A percentile compares a stretch with the other conserved stretches of the same genome.
phyloP scores from a whole-genome alignment of 2,113 vertebrate species.

The Fulica atra region DNA sequence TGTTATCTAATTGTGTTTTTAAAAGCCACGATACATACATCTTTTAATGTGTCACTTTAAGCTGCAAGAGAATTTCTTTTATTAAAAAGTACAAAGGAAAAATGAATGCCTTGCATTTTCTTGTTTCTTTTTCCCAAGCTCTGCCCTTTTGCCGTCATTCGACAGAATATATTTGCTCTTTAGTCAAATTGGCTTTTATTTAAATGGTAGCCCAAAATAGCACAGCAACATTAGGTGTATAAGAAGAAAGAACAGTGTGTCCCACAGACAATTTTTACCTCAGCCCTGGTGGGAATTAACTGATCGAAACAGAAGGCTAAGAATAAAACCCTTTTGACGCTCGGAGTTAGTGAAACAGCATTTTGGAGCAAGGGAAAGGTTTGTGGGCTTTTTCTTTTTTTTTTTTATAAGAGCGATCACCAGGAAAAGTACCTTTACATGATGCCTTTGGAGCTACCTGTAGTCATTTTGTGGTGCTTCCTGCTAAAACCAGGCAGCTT shows the following conservation, averaged over 20 bases:
- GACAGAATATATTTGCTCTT: constrained; percentile 80
- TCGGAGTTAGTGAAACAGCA: constrained; percentile 28
- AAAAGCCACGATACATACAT: constrained; percentile 85
- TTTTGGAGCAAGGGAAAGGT: constrained; percentile 31
- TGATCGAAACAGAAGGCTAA: constrained; percentile 55
- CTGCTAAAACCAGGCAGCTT: not conserved
- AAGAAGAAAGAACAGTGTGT: constrained; percentile 73
- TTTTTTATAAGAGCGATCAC: not conserved
- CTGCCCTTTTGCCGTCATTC: constrained; percentile 78
- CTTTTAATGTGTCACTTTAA: constrained; percentile 86
- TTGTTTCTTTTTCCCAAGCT: constrained; percentile 66
- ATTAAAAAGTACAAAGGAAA: constrained; percentile 82
- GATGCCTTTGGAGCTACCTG: not conserved
- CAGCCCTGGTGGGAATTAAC: constrained; percentile 62
- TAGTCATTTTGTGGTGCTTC: not conserved
- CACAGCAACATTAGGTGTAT: constrained; percentile 70
- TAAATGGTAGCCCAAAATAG: constrained; percentile 81
- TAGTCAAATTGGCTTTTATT: constrained; percentile 84
- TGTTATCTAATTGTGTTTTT: constrained; percentile 93
- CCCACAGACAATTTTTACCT: constrained; percentile 64
- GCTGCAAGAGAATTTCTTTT: constrained; percentile 79
- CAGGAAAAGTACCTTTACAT: not conserved
- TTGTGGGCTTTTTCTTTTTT: not conserved
- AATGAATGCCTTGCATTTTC: constrained; percentile 82
- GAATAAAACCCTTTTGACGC: constrained; percentile 44